These are phyloP conservation scores for Tadarida brasiliensis DNA, from an alignment of 2,797 vertebrate species.

Conservation along the genomic window DNA sequence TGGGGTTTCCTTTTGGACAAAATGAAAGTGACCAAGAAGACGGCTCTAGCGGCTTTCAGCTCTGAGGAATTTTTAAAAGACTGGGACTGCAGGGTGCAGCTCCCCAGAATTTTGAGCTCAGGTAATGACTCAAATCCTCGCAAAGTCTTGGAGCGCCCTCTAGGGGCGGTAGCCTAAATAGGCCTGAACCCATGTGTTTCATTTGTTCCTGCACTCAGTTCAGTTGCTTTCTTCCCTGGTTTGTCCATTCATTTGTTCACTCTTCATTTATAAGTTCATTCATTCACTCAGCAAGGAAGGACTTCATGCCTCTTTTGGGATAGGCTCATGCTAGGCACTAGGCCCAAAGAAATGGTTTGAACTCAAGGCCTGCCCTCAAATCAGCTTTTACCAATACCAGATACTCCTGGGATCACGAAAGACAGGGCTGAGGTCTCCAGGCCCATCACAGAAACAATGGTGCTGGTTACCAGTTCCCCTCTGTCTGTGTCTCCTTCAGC, in stretches of 20 bases:
- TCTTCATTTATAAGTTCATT: background rate
- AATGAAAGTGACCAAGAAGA: conserved; percentile 11
- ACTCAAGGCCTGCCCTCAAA: background rate
- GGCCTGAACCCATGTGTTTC: background rate
- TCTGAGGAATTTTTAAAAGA: background rate
- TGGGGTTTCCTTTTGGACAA: background rate
- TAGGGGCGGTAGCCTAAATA: conserved; percentile 46
- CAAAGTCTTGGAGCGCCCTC: conserved; percentile 79
- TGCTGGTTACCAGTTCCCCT: background rate
- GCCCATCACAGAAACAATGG: background rate
- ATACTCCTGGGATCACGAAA: background rate
- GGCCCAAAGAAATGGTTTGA: background rate
- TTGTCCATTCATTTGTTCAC: background rate
- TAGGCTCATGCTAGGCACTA: background rate
- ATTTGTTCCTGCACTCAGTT: background rate
- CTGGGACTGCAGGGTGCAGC: background rate
- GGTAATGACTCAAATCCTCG: background rate
- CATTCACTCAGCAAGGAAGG: background rate
- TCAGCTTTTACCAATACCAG: background rate
- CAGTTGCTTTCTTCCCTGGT: background rate
- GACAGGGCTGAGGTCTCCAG: background rate
- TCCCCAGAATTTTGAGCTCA: background rate
- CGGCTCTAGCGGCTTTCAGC: background rate
- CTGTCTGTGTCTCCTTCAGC: background rate
- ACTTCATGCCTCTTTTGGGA: background rate